phyloP scores from a whole-genome alignment of 2,113 vertebrate species.

The Asarcornis scutulata region DNA sequence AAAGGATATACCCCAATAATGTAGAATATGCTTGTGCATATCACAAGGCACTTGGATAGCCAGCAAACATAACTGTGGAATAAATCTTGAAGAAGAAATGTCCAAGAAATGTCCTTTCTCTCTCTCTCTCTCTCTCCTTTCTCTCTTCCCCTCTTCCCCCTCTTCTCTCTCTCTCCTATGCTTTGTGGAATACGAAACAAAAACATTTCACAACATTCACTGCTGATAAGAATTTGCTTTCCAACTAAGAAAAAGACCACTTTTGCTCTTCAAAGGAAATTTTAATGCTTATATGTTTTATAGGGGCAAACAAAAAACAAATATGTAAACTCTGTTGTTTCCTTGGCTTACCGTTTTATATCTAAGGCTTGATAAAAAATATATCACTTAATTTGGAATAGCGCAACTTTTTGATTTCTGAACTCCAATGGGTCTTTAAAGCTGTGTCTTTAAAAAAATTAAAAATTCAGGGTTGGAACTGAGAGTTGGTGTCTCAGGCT shows the following conservation, averaged over 20 bases:
- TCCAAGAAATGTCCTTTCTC: constrained; percentile 76
- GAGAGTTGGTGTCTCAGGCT: constrained; percentile 80
- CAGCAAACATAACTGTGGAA: constrained; percentile 71
- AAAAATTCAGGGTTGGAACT: constrained; percentile 80
- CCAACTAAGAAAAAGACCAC: constrained; percentile 87
- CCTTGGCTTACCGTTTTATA: constrained; percentile 82
- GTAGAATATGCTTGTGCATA: constrained; percentile 73
- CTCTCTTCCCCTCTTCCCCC: constrained; percentile 63
- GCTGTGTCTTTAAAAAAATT: constrained; percentile 73
- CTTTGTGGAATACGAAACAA: constrained; percentile 83
- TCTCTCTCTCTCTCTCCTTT: constrained; percentile 67
- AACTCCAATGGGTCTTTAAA: constrained; percentile 77
- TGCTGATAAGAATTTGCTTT: constrained; percentile 85
- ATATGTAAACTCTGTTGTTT: constrained; percentile 74
- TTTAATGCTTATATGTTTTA: constrained; percentile 80
- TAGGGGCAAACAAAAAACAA: constrained; percentile 76
- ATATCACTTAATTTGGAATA: constrained; percentile 76
- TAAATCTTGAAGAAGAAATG: constrained; percentile 65
- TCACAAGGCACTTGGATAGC: constrained; percentile 77
- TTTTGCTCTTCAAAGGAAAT: constrained; percentile 83
- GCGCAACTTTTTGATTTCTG: constrained; percentile 76
- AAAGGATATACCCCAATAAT: constrained; percentile 72
- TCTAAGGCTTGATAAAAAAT: constrained; percentile 76
- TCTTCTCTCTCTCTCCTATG: constrained; percentile 75
- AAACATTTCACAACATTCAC: constrained; percentile 78